These are phyloP conservation scores for Galago senegalensis DNA, from an alignment of 2,797 vertebrate species.

Conservation along the genomic window DNA sequence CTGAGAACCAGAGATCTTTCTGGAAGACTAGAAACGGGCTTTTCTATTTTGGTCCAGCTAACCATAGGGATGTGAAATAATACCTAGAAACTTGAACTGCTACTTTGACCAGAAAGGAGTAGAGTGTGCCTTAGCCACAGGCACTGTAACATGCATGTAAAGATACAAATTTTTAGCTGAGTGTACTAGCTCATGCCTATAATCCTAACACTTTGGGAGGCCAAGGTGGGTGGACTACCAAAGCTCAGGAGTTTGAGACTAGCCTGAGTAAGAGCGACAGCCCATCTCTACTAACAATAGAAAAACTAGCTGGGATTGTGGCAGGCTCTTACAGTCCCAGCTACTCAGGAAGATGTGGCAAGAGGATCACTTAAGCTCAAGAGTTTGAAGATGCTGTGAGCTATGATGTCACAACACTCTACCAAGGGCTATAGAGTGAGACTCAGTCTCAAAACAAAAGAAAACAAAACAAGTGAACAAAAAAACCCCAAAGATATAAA, in stretches of 20 bases:
- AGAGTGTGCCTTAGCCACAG: not conserved
- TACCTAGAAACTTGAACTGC: not conserved
- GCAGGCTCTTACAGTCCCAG: not conserved
- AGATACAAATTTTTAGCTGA: not conserved
- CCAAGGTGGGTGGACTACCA: no score
- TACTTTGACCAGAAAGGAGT: slow-evolving; percentile 24
- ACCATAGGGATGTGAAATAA: slow-evolving; percentile 8
- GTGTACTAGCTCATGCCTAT: no score
- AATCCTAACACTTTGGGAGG: no score
- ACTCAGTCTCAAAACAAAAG: no score
- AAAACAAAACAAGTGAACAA: not conserved
- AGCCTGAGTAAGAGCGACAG: no score
- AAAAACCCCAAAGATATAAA: not conserved
- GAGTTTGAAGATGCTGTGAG: not conserved
- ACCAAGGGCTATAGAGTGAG: no score
- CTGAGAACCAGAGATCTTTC: slow-evolving; percentile 60
- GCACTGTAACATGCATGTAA: not conserved
- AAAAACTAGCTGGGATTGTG: no score
- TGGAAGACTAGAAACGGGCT: not conserved
- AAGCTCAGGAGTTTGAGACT: no score
- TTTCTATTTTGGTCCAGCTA: slow-evolving; percentile 45
- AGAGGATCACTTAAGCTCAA: not conserved
- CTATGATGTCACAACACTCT: no score
- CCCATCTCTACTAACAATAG: no score
- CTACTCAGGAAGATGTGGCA: not conserved